These are phyloP conservation scores for Scaptomyza montana DNA, from an alignment of 1,140 invertebrate species.

Conservation along the genomic window DNA sequence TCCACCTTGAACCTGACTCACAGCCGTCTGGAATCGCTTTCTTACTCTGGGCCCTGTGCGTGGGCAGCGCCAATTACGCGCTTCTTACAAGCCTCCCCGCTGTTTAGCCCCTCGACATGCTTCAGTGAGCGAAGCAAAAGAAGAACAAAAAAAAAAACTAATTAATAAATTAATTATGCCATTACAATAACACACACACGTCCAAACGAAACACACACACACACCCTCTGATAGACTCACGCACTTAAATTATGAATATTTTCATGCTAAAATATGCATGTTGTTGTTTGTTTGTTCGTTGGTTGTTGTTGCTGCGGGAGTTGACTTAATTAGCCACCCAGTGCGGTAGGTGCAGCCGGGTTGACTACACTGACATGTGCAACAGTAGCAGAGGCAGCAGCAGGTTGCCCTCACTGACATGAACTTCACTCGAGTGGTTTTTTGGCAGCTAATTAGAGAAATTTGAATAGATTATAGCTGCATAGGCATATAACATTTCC, in stretches of 20 bases:
- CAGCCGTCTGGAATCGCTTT: not conserved
- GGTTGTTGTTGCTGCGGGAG: constrained; percentile 55
- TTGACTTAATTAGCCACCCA: constrained; percentile 80
- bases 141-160: constrained; percentile 58
- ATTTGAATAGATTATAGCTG: constrained; percentile 70
- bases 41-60: constrained; percentile 42
- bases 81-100: constrained; percentile 47
- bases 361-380: constrained; percentile 21
- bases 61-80: constrained; percentile 76
- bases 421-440: constrained; percentile 47
- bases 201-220: not conserved
- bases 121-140: constrained; percentile 47
- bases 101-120: constrained; percentile 41
- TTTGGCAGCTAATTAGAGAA: constrained; percentile 77
- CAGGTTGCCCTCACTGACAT: constrained; percentile 63
- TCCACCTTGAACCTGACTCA: constrained; percentile 50
- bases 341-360: constrained; percentile 35
- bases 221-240: constrained; percentile 42
- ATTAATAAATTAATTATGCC: constrained; percentile 83
- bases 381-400: constrained; percentile 9
- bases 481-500: not conserved
- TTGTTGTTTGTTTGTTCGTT: constrained; percentile 46
- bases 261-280: constrained; percentile 79
- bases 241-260: constrained; percentile 82
- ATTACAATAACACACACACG: constrained; percentile 70